phyloP scores from a whole-genome alignment of 1,140 invertebrate genomes.

The Pentalonia nigronervosa region DNA sequence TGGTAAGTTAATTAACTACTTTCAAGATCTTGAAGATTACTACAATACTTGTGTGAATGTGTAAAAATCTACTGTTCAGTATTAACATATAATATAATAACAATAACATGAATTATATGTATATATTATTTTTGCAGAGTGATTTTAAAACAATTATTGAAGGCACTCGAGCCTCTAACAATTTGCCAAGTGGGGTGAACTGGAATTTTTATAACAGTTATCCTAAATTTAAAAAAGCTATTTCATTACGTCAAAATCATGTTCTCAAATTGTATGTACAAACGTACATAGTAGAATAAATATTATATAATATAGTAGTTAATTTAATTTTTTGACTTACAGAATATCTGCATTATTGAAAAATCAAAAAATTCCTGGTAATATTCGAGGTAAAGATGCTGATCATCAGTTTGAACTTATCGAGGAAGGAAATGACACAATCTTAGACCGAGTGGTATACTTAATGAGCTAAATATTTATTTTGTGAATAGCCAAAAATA shows the following conservation, averaged over 20 bases:
- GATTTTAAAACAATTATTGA: constrained; percentile 69
- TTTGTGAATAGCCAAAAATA: constrained; percentile 66
- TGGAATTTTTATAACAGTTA: constrained; percentile 76
- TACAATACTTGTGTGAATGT: background rate
- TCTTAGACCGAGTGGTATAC: constrained; percentile 80
- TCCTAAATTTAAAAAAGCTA: constrained; percentile 72
- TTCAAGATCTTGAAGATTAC: background rate
- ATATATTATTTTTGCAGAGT: constrained; percentile 65
- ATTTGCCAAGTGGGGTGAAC: constrained; percentile 72
- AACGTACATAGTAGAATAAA: background rate
- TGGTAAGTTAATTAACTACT: background rate
- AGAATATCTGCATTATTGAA: constrained; percentile 68
- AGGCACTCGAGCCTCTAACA: constrained; percentile 74
- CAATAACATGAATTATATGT: background rate
- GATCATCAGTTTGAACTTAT: constrained; percentile 61
- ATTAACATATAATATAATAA: background rate
- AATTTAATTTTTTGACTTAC: constrained; percentile 43
- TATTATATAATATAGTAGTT: constrained; percentile 60
- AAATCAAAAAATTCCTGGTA: constrained; percentile 70
- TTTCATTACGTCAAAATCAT: constrained; percentile 69
- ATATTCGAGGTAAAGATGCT: constrained; percentile 65
- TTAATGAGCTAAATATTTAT: background rate
- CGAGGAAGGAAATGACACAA: constrained; percentile 74
- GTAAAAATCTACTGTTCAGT: background rate
- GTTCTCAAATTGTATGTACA: constrained; percentile 67